Base-by-base conservation (phyloP, 2,113 vertebrate genomes). In the Phycodurus eques region DNA sequence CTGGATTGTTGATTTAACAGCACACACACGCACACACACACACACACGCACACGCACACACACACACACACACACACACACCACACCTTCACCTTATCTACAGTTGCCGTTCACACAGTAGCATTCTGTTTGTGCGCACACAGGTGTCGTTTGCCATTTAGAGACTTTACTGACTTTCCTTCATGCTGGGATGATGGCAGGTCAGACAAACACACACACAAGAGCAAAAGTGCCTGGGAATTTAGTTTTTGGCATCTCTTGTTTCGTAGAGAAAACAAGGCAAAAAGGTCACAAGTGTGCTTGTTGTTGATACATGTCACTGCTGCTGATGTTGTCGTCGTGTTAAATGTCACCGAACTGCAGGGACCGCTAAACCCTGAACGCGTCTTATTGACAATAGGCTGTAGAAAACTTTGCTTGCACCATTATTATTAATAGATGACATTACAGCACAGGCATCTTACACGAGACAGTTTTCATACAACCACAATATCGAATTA, bases 41-140 rank as follows among this genome's bases (percentile, higher is more conserved):
- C 62, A 10, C 27, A 76, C 53, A 46, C 46, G 10, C 83, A 19
- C 5, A 8, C 39, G 20, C 65, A 47, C 46, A 59, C 27, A 67
- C 61, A 53, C 35, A 43, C 63, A 11, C 27, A 78, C 53, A 60
- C 27, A 60, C 54, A 2, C 63, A 54, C 62, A 43, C 64, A 7
- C 46, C 20, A 54, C 51, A n/a, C 51, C 20, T 0, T n/a, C 57
- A 27, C 39, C 73, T 81, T 76, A 73, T 84, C 83, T 78, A 11
- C 82, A 79, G 76, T 81, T 84, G 79, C 61, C 72, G 68, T 83
- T 83, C 85, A 88, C 87, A 86, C 87, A 88, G 88, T 87, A 87
- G 83, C 85, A 86, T 85, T 88, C 77, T 85, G 82, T 85, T 85
- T 76, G 14, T 47, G 76, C 15, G 53, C 66, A 57, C 61, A 39